Evolutionary conservation across 2,797 vertebrate genomes (phyloP).

Genomic region (Poecilia wingei): DNA sequence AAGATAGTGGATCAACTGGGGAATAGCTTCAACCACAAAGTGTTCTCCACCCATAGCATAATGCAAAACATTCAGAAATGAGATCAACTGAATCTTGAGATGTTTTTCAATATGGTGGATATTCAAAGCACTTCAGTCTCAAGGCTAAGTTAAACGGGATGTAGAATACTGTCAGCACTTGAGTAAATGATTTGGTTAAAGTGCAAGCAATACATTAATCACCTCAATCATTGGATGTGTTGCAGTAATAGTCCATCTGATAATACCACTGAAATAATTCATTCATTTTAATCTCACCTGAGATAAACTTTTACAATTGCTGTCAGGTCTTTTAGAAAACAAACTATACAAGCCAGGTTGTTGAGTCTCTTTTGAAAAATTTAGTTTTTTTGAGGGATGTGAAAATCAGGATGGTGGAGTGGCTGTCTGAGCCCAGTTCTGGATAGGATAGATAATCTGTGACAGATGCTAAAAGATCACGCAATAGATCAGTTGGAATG

Average conservation of each 20-base stretch:
- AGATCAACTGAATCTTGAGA: slow-evolving; percentile 18
- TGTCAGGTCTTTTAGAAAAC: neutral
- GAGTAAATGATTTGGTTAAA: slow-evolving; percentile 18
- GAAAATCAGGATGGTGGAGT: neutral
- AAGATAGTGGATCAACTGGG: slow-evolving; percentile 56
- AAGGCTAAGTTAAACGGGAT: slow-evolving; percentile 33
- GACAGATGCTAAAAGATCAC: neutral
- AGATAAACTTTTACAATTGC: neutral
- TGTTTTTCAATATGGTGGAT: slow-evolving; percentile 49
- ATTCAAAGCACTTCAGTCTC: slow-evolving; percentile 51
- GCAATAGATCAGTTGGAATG: neutral
- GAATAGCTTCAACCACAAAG: slow-evolving; percentile 36
- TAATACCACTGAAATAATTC: no score
- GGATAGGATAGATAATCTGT: neutral
- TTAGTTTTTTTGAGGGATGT: no score
- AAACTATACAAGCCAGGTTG: neutral
- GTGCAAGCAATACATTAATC: slow-evolving; percentile 9
- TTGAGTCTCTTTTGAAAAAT: neutral
- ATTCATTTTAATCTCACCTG: neutral
- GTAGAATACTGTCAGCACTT: slow-evolving; percentile 21
- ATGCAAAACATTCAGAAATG: slow-evolving; percentile 7
- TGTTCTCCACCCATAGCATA: slow-evolving; percentile 16
- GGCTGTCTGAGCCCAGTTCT: neutral
- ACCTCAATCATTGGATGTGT: slow-evolving; percentile 13
- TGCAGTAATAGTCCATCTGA: neutral